These are phyloP conservation scores for Ondatra zibethicus DNA, from an alignment of 2,113 vertebrate species.

Conservation along the genomic window DNA sequence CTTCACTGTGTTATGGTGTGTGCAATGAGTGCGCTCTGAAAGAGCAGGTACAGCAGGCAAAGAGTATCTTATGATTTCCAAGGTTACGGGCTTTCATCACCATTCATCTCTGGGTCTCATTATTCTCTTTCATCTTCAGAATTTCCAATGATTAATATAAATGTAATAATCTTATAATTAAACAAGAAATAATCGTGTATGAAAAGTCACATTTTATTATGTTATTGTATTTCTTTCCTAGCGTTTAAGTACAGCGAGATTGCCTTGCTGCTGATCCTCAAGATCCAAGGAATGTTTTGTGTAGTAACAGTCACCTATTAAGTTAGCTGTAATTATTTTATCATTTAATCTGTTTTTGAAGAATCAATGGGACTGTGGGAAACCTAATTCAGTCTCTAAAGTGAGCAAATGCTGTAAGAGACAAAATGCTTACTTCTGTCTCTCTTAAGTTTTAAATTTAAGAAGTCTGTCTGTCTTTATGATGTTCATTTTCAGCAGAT, in stretches of 20 bases:
- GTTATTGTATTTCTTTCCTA: conserved; percentile 28
- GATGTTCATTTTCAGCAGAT: background rate
- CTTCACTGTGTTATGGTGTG: background rate
- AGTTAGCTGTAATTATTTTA: conserved; percentile 22
- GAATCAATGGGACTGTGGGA: background rate
- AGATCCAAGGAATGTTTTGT: conserved; percentile 2
- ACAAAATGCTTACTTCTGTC: conserved; percentile 18
- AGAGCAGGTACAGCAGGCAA: background rate
- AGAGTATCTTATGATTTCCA: background rate
- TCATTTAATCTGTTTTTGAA: conserved; percentile 20
- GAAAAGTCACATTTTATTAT: conserved; percentile 62
- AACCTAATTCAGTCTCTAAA: conserved; percentile 13
- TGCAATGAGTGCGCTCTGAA: background rate
- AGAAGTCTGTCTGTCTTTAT: background rate
- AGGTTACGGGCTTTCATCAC: background rate
- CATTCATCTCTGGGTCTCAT: background rate
- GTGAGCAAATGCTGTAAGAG: background rate
- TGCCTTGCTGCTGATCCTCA: background rate
- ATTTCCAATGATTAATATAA: conserved; percentile 52
- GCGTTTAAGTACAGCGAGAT: conserved; percentile 31
- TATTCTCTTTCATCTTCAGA: conserved; percentile 50
- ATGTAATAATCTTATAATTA: conserved; percentile 39
- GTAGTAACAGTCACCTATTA: conserved; percentile 32
- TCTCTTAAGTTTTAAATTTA: conserved; percentile 41
- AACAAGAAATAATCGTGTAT: conserved; percentile 57